Conservation (phyloP, 2,113 vertebrate species). For the Maccullochella peelii region DNA sequence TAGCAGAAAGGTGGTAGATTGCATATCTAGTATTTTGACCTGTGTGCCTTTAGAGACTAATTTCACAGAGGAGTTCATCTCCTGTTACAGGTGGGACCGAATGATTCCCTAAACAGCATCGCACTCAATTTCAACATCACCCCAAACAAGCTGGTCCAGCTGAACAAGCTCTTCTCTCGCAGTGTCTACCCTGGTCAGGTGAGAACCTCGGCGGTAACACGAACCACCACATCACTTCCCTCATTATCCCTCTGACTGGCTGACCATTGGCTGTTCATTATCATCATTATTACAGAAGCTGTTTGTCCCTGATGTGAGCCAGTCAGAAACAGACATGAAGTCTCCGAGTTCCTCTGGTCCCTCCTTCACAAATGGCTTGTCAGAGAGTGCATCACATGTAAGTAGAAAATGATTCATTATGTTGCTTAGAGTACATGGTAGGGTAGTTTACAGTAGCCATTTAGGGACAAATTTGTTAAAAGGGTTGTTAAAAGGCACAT, state of each 20-base stretch:
- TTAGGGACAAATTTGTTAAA: not conserved
- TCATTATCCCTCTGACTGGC: not conserved
- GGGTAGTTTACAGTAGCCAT: not conserved
- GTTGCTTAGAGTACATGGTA: not conserved
- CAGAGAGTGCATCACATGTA: slow-evolving; percentile 87
- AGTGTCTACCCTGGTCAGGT: slow-evolving; percentile 97
- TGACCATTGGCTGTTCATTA: not conserved
- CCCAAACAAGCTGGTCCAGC: slow-evolving; percentile 95
- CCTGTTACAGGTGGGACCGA: slow-evolving; percentile 87
- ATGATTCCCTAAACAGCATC: slow-evolving; percentile 94
- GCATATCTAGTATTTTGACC: not conserved
- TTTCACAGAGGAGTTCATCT: not conserved
- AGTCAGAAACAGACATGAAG: slow-evolving; percentile 74
- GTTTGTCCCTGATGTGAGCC: slow-evolving; percentile 90
- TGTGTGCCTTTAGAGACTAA: not conserved
- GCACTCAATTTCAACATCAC: slow-evolving; percentile 96
- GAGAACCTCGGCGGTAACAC: slow-evolving; percentile 36
- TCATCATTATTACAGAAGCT: slow-evolving; percentile 85
- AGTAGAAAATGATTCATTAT: slow-evolving; percentile 48
- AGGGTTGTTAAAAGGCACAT: no score
- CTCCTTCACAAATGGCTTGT: slow-evolving; percentile 80
- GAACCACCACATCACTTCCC: not conserved
- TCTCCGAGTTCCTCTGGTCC: slow-evolving; percentile 57
- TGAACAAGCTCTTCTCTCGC: slow-evolving; percentile 94
- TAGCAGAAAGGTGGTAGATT: not conserved